Evolutionary conservation across 2,888 invertebrate genomes (phyloP).

Genomic region (Tetragonisca angustula): DNA sequence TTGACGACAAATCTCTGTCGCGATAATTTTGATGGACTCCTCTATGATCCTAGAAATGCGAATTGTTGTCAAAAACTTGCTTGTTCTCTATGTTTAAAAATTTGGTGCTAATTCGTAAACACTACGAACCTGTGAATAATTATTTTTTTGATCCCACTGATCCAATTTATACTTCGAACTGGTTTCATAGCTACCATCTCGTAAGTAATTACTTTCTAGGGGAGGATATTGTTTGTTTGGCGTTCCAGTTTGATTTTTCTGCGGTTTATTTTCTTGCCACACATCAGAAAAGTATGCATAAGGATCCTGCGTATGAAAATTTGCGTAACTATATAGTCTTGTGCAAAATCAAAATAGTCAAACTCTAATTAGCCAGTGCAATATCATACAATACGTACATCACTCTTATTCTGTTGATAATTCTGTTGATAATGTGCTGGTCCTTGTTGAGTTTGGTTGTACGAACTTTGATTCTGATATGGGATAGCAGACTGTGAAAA

Average conservation of each 20-base stretch:
- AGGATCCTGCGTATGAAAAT: conserved; percentile 74
- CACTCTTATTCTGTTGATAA: conserved; percentile 77
- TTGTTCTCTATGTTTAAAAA: background rate
- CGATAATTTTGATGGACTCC: conserved; percentile 75
- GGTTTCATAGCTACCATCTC: conserved; percentile 75
- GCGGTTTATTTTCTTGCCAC: conserved; percentile 82
- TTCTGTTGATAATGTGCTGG: conserved; percentile 72
- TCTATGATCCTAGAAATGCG: conserved; percentile 71
- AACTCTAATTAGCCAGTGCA: background rate
- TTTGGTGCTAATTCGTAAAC: background rate
- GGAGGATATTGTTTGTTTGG: conserved; percentile 73
- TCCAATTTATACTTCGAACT: conserved; percentile 79
- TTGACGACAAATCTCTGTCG: conserved; percentile 75
- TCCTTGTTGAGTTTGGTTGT: conserved; percentile 71
- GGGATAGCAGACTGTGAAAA: conserved; percentile 68
- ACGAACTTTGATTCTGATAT: conserved; percentile 74
- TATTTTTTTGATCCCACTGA: conserved; percentile 77
- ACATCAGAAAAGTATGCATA: conserved; percentile 82
- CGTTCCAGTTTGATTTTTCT: conserved; percentile 69
- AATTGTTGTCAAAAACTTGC: conserved; percentile 15
- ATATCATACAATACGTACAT: conserved; percentile 70
- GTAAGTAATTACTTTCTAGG: conserved; percentile 75
- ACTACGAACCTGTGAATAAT: conserved; percentile 76
- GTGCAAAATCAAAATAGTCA: no score
- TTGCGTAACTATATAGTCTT: background rate